Percentiles rank a stretch among this genome's conserved stretches.
These are phyloP conservation scores for Osmoderma eremita DNA, from an alignment of 2,888 invertebrate genomes.

Conservation along the genomic window DNA sequence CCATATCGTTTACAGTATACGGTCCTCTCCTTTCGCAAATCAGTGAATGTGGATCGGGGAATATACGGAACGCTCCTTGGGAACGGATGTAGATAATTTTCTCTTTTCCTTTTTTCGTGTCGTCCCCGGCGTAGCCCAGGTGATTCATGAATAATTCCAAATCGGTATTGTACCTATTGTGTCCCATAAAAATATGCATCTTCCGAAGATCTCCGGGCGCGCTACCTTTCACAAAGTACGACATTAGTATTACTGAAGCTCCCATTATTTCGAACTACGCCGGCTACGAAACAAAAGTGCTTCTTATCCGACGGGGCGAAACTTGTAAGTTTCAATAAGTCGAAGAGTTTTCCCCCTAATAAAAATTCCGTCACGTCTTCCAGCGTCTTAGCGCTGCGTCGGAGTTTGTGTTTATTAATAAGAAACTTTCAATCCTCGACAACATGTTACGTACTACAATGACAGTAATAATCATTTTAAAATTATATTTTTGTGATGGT, in stretches of 20 bases:
- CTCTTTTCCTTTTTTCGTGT: constrained; percentile 13
- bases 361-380: constrained; percentile 11
- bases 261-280: constrained; percentile 19
- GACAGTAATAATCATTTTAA: neutral
- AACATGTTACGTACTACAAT: neutral
- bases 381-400: neutral
- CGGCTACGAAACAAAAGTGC: neutral
- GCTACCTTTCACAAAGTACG: constrained; percentile 28
- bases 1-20: constrained; percentile 8
- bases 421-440: neutral
- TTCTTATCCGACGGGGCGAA: constrained; percentile 2
- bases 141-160: constrained; percentile 43
- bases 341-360: constrained; percentile 12
- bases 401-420: constrained; percentile 23
- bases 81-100: constrained; percentile 37
- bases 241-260: constrained; percentile 33
- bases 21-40: constrained; percentile 20
- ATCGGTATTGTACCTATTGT: constrained; percentile 27
- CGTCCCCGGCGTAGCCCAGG: constrained; percentile 21
- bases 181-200: constrained; percentile 34
- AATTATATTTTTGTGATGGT: constrained; percentile 6
- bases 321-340: neutral
- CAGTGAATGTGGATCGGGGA: constrained; percentile 30
- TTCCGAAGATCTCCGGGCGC: constrained; percentile 28
- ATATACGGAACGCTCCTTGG: neutral